These are phyloP conservation scores for Phlogophora meticulosa DNA, from an alignment of 2,888 invertebrate genomes.

Conservation along the genomic window DNA sequence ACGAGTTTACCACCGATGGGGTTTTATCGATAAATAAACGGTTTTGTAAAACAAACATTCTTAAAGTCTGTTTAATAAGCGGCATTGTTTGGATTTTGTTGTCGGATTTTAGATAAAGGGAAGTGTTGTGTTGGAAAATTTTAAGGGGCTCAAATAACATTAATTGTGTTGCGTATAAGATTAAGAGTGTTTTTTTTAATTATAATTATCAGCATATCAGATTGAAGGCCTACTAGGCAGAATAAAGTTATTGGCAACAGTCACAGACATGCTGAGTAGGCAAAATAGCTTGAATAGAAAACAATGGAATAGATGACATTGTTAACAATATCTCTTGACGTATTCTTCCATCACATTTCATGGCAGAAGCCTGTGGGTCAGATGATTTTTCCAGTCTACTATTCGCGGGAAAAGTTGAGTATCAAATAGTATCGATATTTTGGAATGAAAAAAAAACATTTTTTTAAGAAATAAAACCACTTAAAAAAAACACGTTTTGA, in stretches of 20 bases:
- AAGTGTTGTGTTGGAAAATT: constrained; percentile 10
- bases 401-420: too few relatives aligned
- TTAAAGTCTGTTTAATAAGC: constrained; percentile 43
- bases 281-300: background rate
- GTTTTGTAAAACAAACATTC: constrained; percentile 47
- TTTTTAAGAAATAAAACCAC: too few relatives aligned
- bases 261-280: background rate
- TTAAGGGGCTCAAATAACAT: constrained; percentile 9
- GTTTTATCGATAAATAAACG: constrained; percentile 62
- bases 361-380: too few relatives aligned
- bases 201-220: background rate
- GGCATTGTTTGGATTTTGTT: constrained; percentile 34
- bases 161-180: background rate
- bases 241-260: background rate
- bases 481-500: too few relatives aligned
- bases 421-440: too few relatives aligned
- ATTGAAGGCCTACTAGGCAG: background rate
- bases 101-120: constrained; percentile 15
- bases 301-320: constrained; percentile 18
- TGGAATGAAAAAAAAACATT: too few relatives aligned
- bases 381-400: too few relatives aligned
- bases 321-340: background rate
- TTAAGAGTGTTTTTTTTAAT: constrained; percentile 3
- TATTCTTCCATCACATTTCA: constrained; percentile 1
- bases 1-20: constrained; percentile 49